Percentiles rank a stretch among this genome's conserved stretches.
Conservation (phyloP, 2,797 vertebrate genomes). For the Enteromius radiatus region DNA sequence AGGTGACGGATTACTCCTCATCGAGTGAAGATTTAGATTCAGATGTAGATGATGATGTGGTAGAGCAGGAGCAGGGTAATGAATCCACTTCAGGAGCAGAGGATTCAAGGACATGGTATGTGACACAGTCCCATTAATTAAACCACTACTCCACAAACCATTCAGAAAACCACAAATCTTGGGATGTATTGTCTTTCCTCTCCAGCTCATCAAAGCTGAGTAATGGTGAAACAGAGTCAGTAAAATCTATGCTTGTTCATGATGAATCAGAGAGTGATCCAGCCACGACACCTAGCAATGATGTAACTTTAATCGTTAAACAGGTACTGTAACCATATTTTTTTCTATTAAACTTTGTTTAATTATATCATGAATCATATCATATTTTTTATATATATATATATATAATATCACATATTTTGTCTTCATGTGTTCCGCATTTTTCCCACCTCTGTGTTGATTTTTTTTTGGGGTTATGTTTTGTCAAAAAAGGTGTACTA, state of each 20-base stretch:
- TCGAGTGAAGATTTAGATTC: slow-evolving; percentile 90
- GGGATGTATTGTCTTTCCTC: background rate
- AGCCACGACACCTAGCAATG: slow-evolving; percentile 90
- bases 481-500: background rate
- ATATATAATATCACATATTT: background rate
- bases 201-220: slow-evolving; percentile 82
- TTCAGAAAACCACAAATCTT: background rate
- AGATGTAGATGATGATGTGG: slow-evolving; percentile 85
- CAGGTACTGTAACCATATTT: slow-evolving; percentile 79
- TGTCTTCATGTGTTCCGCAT: background rate
- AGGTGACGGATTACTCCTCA: slow-evolving; percentile 90
- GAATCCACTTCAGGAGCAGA: slow-evolving; percentile 80
- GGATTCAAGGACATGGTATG: slow-evolving; percentile 86
- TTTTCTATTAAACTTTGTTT: background rate
- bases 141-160: background rate
- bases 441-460: too few relatives aligned
- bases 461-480: background rate
- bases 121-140: background rate
- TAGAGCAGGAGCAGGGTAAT: slow-evolving; percentile 84
- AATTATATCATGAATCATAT: background rate
- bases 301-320: slow-evolving; percentile 94
- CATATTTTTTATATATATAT: too few relatives aligned
- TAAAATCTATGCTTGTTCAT: slow-evolving; percentile 94
- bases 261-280: slow-evolving; percentile 92
- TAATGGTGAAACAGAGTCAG: slow-evolving; percentile 93